phyloP scores from a whole-genome alignment of 2,113 vertebrate species.

The Callorhinus ursinus region DNA sequence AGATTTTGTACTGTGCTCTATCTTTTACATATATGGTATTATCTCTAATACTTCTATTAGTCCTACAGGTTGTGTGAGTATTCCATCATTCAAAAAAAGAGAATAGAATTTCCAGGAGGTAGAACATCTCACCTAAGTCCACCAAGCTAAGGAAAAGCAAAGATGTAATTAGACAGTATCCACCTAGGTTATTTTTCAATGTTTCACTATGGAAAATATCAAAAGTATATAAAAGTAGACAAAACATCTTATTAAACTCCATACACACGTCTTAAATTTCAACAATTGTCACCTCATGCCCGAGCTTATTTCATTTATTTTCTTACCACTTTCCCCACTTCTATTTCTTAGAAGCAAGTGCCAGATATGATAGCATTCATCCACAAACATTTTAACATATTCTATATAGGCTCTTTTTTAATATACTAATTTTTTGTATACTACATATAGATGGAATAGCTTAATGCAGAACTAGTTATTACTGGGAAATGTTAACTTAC shows the following conservation, averaged over 20 bases:
- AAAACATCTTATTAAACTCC: background rate
- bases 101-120: background rate
- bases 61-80: background rate
- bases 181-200: background rate
- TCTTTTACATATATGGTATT: background rate
- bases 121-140: background rate
- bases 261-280: background rate
- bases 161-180: background rate
- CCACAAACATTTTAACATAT: background rate
- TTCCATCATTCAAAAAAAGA: background rate
- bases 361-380: background rate
- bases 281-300: background rate
- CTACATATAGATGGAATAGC: background rate
- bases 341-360: background rate
- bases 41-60: background rate
- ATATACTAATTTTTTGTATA: background rate
- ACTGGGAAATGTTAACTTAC: background rate
- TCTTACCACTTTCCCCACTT: background rate
- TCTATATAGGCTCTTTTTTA: background rate
- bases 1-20: background rate
- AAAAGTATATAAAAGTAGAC: background rate
- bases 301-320: background rate
- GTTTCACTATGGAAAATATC: background rate
- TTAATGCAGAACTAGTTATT: background rate
- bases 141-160: background rate